Evolutionary conservation across 1,140 invertebrate genomes (phyloP).

Genomic region (Calliopsis andreniformis): DNA sequence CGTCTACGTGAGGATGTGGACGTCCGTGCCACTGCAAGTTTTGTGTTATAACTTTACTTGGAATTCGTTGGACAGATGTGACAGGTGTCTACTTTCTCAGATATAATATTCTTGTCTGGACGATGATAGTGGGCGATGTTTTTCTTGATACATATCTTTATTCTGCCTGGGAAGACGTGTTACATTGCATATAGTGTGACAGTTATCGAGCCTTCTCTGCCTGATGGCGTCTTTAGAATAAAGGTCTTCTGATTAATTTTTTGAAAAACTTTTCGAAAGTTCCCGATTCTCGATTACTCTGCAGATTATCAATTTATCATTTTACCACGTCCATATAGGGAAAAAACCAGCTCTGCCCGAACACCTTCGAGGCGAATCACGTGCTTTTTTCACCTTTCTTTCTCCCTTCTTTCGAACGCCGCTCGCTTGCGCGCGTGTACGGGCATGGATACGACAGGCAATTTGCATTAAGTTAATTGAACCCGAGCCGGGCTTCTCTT

Average conservation of each 20-base stretch:
- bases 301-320: background rate
- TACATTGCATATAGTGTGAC: background rate
- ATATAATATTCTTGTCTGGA: background rate
- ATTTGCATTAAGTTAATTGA: constrained; percentile 69
- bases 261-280: too few relatives aligned
- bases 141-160: background rate
- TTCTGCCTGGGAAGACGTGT: background rate
- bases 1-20: background rate
- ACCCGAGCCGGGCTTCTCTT: constrained; percentile 52
- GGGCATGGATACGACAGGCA: constrained; percentile 60
- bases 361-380: constrained; percentile 56
- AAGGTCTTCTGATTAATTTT: too few relatives aligned
- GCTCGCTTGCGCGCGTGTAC: constrained; percentile 26
- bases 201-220: background rate
- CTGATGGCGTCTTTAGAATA: too few relatives aligned
- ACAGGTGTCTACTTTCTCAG: constrained; percentile 1
- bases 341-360: background rate
- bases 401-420: constrained; percentile 24
- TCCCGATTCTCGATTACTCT: background rate
- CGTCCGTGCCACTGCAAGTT: background rate
- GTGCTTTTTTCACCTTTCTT: constrained; percentile 42
- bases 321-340: too few relatives aligned
- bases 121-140: constrained; percentile 6
- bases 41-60: background rate
- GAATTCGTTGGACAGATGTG: background rate